Evolutionary conservation across 2,888 invertebrate genomes (phyloP).

Genomic region (Pyralis farinalis): DNA sequence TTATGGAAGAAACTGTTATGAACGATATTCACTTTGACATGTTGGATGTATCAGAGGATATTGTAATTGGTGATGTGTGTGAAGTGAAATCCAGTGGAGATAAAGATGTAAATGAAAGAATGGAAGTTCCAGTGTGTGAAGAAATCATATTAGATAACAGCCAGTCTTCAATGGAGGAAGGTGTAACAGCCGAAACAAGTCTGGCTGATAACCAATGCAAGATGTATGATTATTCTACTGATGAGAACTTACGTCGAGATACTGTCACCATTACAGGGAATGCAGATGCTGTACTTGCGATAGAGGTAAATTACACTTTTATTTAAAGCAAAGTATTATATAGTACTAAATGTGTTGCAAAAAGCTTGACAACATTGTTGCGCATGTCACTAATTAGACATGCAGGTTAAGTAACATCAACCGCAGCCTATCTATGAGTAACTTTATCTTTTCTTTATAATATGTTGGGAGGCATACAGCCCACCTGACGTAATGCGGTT

Average conservation of each 20-base stretch:
- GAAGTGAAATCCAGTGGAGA: slow-evolving; percentile 47
- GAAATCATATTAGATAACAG: slow-evolving; percentile 69
- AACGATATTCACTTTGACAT: slow-evolving; percentile 66
- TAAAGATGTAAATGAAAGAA: slow-evolving; percentile 37
- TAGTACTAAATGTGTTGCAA: too few species aligned
- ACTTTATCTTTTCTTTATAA: too few species aligned
- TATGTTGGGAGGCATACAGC: too few species aligned
- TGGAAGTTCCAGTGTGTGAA: slow-evolving; percentile 38
- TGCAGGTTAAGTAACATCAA: too few species aligned
- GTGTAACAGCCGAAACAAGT: slow-evolving; percentile 18
- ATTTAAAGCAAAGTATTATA: too few species aligned
- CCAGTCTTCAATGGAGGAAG: slow-evolving; percentile 52
- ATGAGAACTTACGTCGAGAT: slow-evolving; percentile 58
- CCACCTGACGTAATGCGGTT: too few species aligned
- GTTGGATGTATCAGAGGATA: slow-evolving; percentile 73
- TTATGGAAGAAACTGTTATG: slow-evolving; percentile 29
- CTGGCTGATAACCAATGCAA: slow-evolving; percentile 48
- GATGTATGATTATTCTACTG: slow-evolving; percentile 62
- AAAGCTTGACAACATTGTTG: too few species aligned
- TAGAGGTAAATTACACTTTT: slow-evolving; percentile 51
- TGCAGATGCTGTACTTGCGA: slow-evolving; percentile 67
- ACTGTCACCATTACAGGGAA: slow-evolving; percentile 56
- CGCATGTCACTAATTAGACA: too few species aligned
- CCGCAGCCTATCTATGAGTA: too few species aligned
- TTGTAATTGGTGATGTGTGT: slow-evolving; percentile 59